These are phyloP conservation scores for Adela reaumurella DNA, from an alignment of 2,888 invertebrate genomes.

Conservation along the genomic window DNA sequence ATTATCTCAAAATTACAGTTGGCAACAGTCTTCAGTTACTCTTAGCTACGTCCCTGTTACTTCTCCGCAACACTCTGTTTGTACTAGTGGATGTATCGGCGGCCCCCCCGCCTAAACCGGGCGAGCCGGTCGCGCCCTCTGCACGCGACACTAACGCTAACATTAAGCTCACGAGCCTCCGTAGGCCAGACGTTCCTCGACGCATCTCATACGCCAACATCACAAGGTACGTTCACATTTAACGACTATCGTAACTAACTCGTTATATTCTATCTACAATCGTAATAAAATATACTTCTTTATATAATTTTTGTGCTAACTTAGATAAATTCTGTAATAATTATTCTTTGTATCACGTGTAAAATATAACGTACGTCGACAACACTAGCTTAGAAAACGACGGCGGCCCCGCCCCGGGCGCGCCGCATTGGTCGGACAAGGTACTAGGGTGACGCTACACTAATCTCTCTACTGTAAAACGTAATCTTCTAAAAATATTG, in stretches of 20 bases:
- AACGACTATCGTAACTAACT: not conserved
- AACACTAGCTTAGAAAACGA: not conserved
- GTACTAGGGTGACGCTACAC: constrained; percentile 19
- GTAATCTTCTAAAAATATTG: no score
- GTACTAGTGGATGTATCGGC: not conserved
- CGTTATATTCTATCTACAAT: not conserved
- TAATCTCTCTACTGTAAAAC: no score
- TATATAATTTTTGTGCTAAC: constrained; percentile 50
- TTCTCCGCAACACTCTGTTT: not conserved
- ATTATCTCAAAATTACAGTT: constrained; percentile 37
- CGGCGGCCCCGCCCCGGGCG: constrained; percentile 40
- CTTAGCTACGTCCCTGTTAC: constrained; percentile 45
- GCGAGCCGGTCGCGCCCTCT: constrained; percentile 16
- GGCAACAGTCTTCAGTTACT: constrained; percentile 51
- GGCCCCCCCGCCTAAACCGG: not conserved
- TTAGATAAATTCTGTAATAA: constrained; percentile 51
- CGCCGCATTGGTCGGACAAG: constrained; percentile 45
- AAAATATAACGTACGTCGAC: not conserved
- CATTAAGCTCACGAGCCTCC: not conserved
- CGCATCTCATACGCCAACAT: not conserved
- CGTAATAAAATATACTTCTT: constrained; percentile 12
- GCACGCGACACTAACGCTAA: not conserved
- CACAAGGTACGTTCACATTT: not conserved
- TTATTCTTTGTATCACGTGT: not conserved
- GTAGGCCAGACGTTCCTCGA: not conserved